A percentile compares a stretch with the other conserved stretches of the same genome.
These are phyloP conservation scores for Dicerorhinus sumatrensis DNA, from an alignment of 2,113 vertebrate species.

Conservation along the genomic window DNA sequence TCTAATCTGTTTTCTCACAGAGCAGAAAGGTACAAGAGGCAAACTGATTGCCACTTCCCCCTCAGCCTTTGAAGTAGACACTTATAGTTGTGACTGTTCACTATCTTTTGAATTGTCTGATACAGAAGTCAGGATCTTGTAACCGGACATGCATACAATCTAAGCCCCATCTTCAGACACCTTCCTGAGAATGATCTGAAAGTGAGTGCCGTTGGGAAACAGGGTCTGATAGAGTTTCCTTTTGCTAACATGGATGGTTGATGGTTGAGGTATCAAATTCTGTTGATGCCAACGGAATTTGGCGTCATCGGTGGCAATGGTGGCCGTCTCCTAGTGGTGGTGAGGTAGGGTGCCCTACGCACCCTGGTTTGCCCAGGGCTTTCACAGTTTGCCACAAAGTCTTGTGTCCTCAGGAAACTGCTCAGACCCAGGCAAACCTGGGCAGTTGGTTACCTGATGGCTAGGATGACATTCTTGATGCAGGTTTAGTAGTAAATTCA, in stretches of 20 bases:
- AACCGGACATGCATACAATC: accelerated
- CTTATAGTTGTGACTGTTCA: background rate
- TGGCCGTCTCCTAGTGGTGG: background rate
- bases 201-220: background rate
- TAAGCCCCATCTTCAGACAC: background rate
- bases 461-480: background rate
- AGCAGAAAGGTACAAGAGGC: background rate
- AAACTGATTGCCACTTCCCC: background rate
- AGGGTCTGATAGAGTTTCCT: no score
- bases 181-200: no score
- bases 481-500: background rate
- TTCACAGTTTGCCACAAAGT: background rate
- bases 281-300: background rate
- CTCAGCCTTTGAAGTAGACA: background rate
- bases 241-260: background rate
- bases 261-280: background rate
- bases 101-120: background rate
- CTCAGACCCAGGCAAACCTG: background rate
- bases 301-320: background rate
- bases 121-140: background rate
- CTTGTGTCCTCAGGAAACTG: background rate
- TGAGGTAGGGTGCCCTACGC: background rate
- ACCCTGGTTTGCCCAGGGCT: background rate
- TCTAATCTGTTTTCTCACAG: background rate
- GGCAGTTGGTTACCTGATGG: background rate